Evolutionary conservation across 2,888 invertebrate genomes (phyloP), one percentile per base, ranked within the genome.

Genomic region (Pantelozetes paolii): DNA sequence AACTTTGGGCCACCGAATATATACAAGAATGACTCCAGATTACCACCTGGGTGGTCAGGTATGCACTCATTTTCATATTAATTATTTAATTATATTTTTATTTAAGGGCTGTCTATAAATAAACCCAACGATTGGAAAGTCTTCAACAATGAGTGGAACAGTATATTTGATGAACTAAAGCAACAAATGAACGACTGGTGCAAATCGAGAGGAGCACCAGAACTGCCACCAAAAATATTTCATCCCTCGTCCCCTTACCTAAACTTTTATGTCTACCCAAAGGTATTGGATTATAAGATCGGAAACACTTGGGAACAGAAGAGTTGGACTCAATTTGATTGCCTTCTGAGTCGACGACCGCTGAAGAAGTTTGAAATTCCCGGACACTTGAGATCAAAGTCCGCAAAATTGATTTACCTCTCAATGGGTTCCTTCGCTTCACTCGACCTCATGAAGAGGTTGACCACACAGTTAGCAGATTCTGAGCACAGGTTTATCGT

Each of bases 401-500:
- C 36, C 1, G 67, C 36, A n/a, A 72, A 57, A 59, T 32, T 72
- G 9, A 20, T 72, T 13, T 72, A 36, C 18, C 5, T 72, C 9
- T 72, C 72, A 32, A 59, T 72, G 59, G 59, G 59, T 28, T 9
- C 54, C 18, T 54, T 40, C n/a, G 72, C 54, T 40, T 48, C 30
- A 1, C 6, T 59, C 2, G 32, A 32, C 1, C 23, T 72, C 2
- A 72, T 72, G 72, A 72, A 57, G n/a, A 54, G 59, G 18, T 36
- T 72, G 57, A 40, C 26, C 9, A 26, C 32, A 28, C 18, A 32
- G 18, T 40, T 72, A n/a, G 6, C 59, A 5, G 32, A 72, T 2
- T 72, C 72, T 11, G 8, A 15, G 20, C 11, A 72, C 36, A 54
- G 20, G 9, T 72, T 59, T 20, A 72, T 72, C 40, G 72, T 72